Evolutionary conservation across 2,797 vertebrate species (phyloP), one percentile per base, ranked within the genome.

Genomic region (Alcedo quadribrachys): DNA sequence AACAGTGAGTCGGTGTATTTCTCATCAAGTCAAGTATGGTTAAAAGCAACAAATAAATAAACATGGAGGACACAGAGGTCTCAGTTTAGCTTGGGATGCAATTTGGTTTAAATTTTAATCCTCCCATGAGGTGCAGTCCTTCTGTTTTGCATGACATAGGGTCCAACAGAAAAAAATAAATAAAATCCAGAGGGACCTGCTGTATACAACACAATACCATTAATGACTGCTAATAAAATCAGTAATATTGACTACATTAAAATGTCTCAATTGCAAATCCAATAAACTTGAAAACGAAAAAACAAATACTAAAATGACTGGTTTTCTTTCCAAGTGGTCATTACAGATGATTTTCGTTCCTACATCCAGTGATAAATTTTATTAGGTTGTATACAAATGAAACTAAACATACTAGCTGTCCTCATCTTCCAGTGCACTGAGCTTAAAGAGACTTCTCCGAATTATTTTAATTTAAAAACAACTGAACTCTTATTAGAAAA

Each of bases 211-310:
- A 61, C 46, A 66, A 61, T 24, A 66, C 8, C 2, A 2, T 68
- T 92, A 93, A 87, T 61, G 55, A 89, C 57, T 74, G 63, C 42
- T 84, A 89, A 86, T 70, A 24, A 87, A 91, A 91, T 86, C 74
- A 86, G 1, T 84, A 57, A 48, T 89, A 79, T 22, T 28, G 55
- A 60, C 63, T 57, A 48, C 45, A 67, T 19, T 73, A 86, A 33
- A 83, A 69, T 32, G 45, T 42, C 67, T 89, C 43, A 6, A 3
- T 8, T 83, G 66, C 28, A 42, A 83, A 70, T 51, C 50, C 66
- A 89, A 71, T 83, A 74, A 81, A 68, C 28, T 46, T 42, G 24
- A 81, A 91, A 62, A 85, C 27, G 32, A 95, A 25, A 83, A 85
- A 69, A 77, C 4, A 86, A 67, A 79, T 21, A 48, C 7, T 69